Evolutionary conservation across 2,113 vertebrate genomes (phyloP).

Genomic region (Peromyscus maniculatus): DNA sequence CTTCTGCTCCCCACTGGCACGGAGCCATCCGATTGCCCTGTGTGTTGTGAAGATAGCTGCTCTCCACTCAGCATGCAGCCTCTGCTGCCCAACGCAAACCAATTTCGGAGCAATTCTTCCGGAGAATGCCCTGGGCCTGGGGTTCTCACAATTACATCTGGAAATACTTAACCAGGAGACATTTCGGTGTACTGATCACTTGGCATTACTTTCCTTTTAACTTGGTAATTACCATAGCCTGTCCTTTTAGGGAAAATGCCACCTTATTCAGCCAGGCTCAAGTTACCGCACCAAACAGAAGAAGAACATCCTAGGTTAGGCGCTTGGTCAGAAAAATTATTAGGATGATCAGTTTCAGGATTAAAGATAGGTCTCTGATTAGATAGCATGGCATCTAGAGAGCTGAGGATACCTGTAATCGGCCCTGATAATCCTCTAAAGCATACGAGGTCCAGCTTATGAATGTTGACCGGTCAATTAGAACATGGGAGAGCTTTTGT

Average conservation of each 20-base stretch:
- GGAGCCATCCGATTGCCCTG: background rate
- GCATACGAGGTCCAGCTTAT: background rate
- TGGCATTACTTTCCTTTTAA: slow-evolving; percentile 27
- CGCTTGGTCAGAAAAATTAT: background rate
- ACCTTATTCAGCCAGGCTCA: background rate
- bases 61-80: background rate
- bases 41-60: background rate
- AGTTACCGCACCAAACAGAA: background rate
- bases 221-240: slow-evolving; percentile 4
- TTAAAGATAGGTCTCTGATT: background rate
- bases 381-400: background rate
- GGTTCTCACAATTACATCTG: slow-evolving; percentile 55
- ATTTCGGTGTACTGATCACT: background rate
- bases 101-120: slow-evolving; percentile 66
- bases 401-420: background rate
- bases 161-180: slow-evolving; percentile 57
- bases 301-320: background rate
- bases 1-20: background rate
- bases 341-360: background rate
- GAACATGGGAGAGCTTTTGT: background rate
- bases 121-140: background rate
- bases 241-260: background rate
- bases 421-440: background rate
- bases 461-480: rapidly evolving
- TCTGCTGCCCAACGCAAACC: slow-evolving; percentile 36